Percentiles rank a stretch among this genome's conserved stretches.
Evolutionary conservation across 2,888 invertebrate species (phyloP).

Genomic region (Orthosia gothica): DNA sequence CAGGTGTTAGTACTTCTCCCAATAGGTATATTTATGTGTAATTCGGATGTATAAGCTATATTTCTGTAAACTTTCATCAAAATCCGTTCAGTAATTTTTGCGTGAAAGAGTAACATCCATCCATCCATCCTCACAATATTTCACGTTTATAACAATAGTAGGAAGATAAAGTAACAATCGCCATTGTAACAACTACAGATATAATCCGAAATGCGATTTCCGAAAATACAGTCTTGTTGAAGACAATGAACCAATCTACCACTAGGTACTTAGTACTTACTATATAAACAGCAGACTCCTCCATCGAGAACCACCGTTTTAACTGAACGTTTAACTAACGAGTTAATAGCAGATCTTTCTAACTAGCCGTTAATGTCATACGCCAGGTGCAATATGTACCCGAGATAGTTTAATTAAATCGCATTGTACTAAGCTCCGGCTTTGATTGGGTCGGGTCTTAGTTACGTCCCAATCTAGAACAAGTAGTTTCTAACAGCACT

Average conservation of each 20-base stretch:
- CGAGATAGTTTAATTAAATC: constrained; percentile 62
- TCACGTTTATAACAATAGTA: no score
- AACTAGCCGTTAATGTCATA: constrained; percentile 59
- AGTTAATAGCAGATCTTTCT: constrained; percentile 33
- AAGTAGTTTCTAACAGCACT: constrained; percentile 12
- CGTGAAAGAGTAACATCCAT: no score
- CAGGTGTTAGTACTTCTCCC: no score
- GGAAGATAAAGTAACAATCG: no score
- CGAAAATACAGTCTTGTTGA: not conserved
- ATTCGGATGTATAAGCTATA: no score
- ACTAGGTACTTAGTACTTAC: not conserved
- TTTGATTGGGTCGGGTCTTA: constrained; percentile 12
- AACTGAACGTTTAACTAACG: constrained; percentile 15
- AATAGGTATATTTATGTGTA: no score
- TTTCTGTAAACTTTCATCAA: no score
- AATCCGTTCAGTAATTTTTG: no score
- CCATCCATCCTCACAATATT: no score
- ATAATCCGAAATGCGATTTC: not conserved
- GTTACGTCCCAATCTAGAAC: not conserved
- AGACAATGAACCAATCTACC: not conserved
- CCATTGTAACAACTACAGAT: no score
- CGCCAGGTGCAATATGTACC: constrained; percentile 58
- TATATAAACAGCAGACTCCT: constrained; percentile 18
- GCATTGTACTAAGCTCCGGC: constrained; percentile 37
- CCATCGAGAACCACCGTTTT: constrained; percentile 14